These are phyloP conservation scores for Galendromus occidentalis DNA, from an alignment of 1,140 invertebrate species.

Conservation along the genomic window DNA sequence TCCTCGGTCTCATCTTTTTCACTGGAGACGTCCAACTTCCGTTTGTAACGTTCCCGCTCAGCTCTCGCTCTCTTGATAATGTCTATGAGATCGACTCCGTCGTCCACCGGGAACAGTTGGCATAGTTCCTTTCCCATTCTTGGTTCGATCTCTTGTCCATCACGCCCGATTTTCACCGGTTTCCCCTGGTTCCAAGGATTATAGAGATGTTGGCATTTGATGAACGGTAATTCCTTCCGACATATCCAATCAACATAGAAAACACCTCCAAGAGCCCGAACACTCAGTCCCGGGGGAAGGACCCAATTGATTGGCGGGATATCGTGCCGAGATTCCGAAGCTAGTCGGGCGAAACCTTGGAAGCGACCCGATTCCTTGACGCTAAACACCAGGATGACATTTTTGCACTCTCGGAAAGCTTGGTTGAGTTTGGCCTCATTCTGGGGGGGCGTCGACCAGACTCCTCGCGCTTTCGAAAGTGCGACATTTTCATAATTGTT, in stretches of 20 bases:
- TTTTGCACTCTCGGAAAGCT: conserved; percentile 69
- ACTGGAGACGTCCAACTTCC: not conserved
- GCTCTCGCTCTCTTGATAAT: conserved; percentile 54
- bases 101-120: conserved; percentile 77
- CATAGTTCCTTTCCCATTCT: conserved; percentile 82
- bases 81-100: conserved; percentile 71
- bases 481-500: conserved; percentile 93
- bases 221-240: conserved; percentile 72
- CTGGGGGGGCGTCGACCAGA: conserved; percentile 90
- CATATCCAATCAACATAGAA: conserved; percentile 94
- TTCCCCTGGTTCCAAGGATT: conserved; percentile 98
- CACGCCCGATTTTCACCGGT: conserved; percentile 91
- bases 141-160: conserved; percentile 94
- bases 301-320: conserved; percentile 79
- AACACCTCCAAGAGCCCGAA: conserved; percentile 77
- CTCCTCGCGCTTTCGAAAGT: conserved; percentile 78
- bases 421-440: conserved; percentile 91
- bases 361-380: conserved; percentile 89
- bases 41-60: conserved; percentile 9
- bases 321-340: conserved; percentile 66
- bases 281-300: conserved; percentile 73
- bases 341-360: conserved; percentile 65
- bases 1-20: too few species aligned
- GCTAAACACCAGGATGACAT: conserved; percentile 87
- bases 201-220: conserved; percentile 71